Percentiles rank a stretch among this genome's conserved stretches.
Conservation (phyloP, 2,888 invertebrate species). For the Lasioglossum pauxillum region DNA sequence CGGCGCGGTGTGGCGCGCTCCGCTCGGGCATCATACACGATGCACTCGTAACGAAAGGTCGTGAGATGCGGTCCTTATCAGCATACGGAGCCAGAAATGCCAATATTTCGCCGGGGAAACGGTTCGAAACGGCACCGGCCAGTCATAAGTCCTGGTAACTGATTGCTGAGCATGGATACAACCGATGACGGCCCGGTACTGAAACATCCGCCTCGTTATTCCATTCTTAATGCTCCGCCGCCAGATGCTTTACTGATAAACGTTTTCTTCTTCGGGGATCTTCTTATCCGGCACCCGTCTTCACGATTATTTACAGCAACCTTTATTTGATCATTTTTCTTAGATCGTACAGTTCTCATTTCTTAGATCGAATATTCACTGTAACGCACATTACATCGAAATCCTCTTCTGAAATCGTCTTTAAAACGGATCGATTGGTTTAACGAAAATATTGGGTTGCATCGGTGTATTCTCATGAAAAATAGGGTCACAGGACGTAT, state of each 20-base stretch:
- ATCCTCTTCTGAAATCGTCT: no score
- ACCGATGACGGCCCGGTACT: constrained; percentile 34
- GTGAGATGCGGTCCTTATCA: constrained; percentile 64
- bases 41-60: constrained; percentile 55
- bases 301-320: not conserved
- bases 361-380: no score
- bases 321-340: no score
- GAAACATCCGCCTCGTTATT: constrained; percentile 35
- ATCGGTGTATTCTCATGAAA: no score
- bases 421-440: no score
- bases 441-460: no score
- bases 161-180: constrained; percentile 52
- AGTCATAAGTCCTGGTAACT: constrained; percentile 49
- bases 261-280: not conserved
- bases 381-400: no score
- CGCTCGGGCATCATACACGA: constrained; percentile 34
- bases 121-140: constrained; percentile 7
- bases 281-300: not conserved
- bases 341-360: no score
- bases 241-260: constrained; percentile 22
- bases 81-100: constrained; percentile 49
- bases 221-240: constrained; percentile 4
- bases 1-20: constrained; percentile 15
- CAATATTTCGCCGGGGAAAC: constrained; percentile 44
- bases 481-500: no score